These are phyloP conservation scores for Perizoma flavofasciatum DNA, from an alignment of 2,888 invertebrate genomes.

Conservation along the genomic window DNA sequence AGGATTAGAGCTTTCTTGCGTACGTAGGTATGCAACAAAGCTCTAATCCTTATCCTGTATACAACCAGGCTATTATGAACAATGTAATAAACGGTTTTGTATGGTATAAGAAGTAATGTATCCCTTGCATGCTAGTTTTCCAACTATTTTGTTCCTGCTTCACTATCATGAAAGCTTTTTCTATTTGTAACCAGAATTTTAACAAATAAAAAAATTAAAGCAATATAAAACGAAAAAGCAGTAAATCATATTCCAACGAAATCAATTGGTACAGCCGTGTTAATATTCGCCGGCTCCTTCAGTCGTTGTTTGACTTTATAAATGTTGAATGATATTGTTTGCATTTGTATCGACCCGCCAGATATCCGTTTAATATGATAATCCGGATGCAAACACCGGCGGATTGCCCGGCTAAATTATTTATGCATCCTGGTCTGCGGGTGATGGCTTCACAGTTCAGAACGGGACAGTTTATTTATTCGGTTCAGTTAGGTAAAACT, in stretches of 20 bases:
- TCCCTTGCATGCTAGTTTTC: no score
- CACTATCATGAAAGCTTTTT: no score
- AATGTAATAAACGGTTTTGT: no score
- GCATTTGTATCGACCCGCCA: slow-evolving; percentile 67
- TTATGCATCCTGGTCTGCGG: slow-evolving; percentile 78
- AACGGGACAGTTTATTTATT: slow-evolving; percentile 71
- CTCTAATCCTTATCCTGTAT: no score
- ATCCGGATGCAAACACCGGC: slow-evolving; percentile 81
- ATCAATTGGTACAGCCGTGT: slow-evolving; percentile 25
- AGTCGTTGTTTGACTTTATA: slow-evolving; percentile 64
- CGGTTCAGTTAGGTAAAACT: slow-evolving; percentile 46
- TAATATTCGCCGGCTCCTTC: slow-evolving; percentile 39
- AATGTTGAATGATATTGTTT: slow-evolving; percentile 79
- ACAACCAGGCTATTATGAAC: no score
- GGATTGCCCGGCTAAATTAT: slow-evolving; percentile 80
- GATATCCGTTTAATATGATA: slow-evolving; percentile 84
- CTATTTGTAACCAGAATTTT: no score
- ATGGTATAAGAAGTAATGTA: no score
- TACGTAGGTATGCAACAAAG: no score
- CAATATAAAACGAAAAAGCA: slow-evolving; percentile 8
- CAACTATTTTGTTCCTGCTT: no score
- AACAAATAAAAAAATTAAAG: not conserved
- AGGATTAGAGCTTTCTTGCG: no score
- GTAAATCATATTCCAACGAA: slow-evolving; percentile 24
- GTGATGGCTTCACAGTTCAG: slow-evolving; percentile 63